Percentiles rank a stretch among this genome's conserved stretches.
phyloP scores from a whole-genome alignment of 2,797 vertebrate genomes.

The Austrolebias charrua region DNA sequence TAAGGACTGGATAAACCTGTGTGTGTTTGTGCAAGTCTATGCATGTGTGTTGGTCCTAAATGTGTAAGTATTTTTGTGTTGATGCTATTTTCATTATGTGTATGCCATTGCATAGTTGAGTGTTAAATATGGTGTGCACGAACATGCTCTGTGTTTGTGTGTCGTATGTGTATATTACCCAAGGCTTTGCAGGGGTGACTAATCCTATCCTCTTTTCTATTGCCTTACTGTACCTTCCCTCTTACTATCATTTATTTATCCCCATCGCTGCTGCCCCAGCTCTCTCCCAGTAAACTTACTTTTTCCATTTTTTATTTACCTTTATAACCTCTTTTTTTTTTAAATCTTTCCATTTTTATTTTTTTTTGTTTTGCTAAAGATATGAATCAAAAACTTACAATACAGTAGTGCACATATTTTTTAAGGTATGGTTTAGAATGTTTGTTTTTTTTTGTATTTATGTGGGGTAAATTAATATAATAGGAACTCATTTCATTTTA shows the following conservation, averaged over 20 bases:
- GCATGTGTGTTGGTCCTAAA: constrained; percentile 11
- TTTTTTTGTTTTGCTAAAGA: not conserved
- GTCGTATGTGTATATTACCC: constrained; percentile 37
- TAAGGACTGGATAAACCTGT: constrained; percentile 45
- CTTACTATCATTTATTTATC: constrained; percentile 62
- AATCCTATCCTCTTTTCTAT: constrained; percentile 69
- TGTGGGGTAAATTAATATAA: not conserved
- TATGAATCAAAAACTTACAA: not conserved
- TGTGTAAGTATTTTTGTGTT: constrained; percentile 24
- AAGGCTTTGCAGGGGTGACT: constrained; percentile 55
- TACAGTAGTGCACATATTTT: not conserved
- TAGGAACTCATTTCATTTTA: not conserved
- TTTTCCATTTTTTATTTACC: not conserved
- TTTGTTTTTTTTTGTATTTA: not conserved
- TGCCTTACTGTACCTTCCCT: constrained; percentile 46
- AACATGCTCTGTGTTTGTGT: constrained; percentile 21
- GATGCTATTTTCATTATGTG: constrained; percentile 17
- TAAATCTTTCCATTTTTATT: not conserved
- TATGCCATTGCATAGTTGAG: constrained; percentile 13
- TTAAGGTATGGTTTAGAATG: too few relatives aligned
- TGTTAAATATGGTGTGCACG: constrained; percentile 3
- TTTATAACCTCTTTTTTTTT: not conserved
- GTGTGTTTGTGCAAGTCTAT: constrained; percentile 28
- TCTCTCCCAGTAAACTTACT: not conserved
- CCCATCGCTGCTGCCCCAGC: constrained; percentile 29